Evolutionary conservation across 2,797 vertebrate species (phyloP), one percentile per base, ranked within the genome.

Genomic region (Poecilia gillii): DNA sequence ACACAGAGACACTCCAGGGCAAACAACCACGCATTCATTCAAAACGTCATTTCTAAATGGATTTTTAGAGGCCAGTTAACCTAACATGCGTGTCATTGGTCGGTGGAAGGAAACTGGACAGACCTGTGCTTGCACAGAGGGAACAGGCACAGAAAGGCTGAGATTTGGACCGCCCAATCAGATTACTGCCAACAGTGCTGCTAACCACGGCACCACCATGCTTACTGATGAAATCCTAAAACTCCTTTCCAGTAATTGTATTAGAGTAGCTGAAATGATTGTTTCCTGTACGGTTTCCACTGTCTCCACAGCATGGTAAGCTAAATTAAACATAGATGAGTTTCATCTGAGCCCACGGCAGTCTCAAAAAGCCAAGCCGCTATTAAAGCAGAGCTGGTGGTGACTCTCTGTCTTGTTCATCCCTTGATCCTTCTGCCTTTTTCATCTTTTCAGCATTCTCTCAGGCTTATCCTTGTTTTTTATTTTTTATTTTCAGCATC

Each of bases 361-460:
- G 75, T 45, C 36, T 76, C 45, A 11, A 62, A 77, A 72, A 83
- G 75, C 57, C 53, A 71, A 75, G 82, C 78, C 47, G 76, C 81
- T 72, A 75, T 89, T 85, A 41, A 11, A 89, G 72, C 76, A 82
- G 82, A 88, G 78, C 80, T 87, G 86, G 78, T 84, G 80, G 77
- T 86, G 78, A 88, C 83, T 87, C 20, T 71, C 70, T 75, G 74
- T 79, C 78, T 46, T 78, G 62, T 75, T 88, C 84, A 83, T 87
- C 85, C 33, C 77, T 82, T 81, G 45, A 87, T 85, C 83, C 13
- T 1, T 72, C 85, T 82, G 77, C 72, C 81, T 82, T 79, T 88
- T 89, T 86, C 84, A 87, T 91, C 76, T 84, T 77, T 82, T 77
- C 25, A 1, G 45, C 73, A 46, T 86, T 84, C 84, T 88, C 83